Evolutionary conservation across 1,140 invertebrate species (phyloP), one percentile per base, ranked within the genome.

Genomic region (Pectinophora gossypiella): DNA sequence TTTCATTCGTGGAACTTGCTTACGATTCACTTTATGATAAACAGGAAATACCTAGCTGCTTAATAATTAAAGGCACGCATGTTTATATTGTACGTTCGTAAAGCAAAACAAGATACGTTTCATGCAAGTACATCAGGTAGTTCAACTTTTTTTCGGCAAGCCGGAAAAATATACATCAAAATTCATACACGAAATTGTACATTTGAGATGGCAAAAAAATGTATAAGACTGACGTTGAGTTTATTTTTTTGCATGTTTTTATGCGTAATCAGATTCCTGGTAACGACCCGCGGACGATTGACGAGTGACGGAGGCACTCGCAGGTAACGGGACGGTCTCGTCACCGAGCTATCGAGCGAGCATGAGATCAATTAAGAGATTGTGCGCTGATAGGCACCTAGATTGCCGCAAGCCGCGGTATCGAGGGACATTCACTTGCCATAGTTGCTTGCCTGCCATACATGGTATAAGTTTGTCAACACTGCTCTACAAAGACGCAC

Each of bases 351-450:
- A 18, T 40, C 15, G 21, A 35, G 9, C 32, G 36, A 48, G 47
- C 35, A 44, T 42, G 50, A 59, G 62, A 69, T 64, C 63, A 67
- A 72, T 72, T 74, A 74, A 62, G 44, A 47, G 66, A 72, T 72
- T 60, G 65, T 52, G 40, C 43, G 36, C 42, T 19, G 49, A 59
- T 64, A 57, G 45, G 32, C 44, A 51, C 48, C 32, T 44, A 49
- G 51, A 51, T 51, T 49, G 44, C 6, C 48, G 18, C 36, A 18
- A 40, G 36, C 16, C 16, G 10, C 36, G 13, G 36, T 40, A 12
- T n/a, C 27, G 27, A 32, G 27, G 12, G 36, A 40, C 36, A 15
- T 40, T 40, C 36, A 16, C 36, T 40, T 40, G 36, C 36, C n/a
- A 3, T 12, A 5, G 23, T n/a, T n/a, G n/a, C n/a, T n/a, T n/a